Base-by-base conservation (phyloP, 2,888 invertebrate species). In the Yponomeuta plumbellus region DNA sequence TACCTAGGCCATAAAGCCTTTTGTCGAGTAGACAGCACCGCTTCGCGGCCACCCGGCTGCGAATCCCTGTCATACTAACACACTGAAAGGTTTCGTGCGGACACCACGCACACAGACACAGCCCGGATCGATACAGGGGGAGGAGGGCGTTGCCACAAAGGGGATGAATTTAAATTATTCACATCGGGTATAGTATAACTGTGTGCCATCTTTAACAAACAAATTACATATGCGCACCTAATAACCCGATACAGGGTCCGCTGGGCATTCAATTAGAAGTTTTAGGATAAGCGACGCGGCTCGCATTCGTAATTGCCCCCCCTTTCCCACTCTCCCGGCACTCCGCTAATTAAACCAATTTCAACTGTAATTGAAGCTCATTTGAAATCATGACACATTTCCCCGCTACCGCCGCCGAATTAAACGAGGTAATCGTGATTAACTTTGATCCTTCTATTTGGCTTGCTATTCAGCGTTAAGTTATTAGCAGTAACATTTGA, bases 91-190 rank as follows among this genome's bases (percentile, higher is more conserved):
- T 11, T 74, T 5, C 44, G 44, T 52, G 44, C 44, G 75, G 76
- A 77, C 72, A 70, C 76, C 75, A 79, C 75, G 70, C 72, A 74
- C 78, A 74, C 71, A 72, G 34, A 34, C 34, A 10, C 34, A 34
- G 34, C 34, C 26, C 34, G 78, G 85, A 88, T 88, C 86, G 84
- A 88, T 88, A 84, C 80, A 77, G 59, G 79, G 79, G 78, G 77
- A 78, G 74, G 44, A 52, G 82, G 75, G 74, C 76, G 73, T 73
- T 26, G 76, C 79, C 81, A 76, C 78, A 77, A 80, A 81, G 84
- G 89, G 88, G 88, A 88, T 89, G 86, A 86, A 88, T 90, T 90
- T 90, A 89, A 91, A 91, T 91, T 88, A 90, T 91, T 89, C 90
- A 88, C 87, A 88, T 84, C 86, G 85, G 84, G 88, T 85, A 88